Base-by-base conservation (phyloP, 2,113 vertebrate species). In the Salminus brasiliensis region DNA sequence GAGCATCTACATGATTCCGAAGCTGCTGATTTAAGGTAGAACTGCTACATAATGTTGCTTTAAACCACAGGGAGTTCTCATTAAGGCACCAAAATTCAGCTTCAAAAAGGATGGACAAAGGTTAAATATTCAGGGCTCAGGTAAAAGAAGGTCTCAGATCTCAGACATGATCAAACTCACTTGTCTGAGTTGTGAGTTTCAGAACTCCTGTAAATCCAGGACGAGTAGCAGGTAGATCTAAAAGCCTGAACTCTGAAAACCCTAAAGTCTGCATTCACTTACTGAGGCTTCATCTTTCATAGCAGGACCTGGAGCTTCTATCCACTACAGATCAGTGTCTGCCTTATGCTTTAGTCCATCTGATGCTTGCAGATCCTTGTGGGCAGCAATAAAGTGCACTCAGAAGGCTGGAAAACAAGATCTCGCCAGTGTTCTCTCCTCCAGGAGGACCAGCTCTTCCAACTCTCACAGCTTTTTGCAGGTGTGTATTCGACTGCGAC, bases 391-490 rank as follows among this genome's bases (percentile, higher is more conserved):
- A 53, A 53, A 53, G 27, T 13, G n/a, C n/a, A 60, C 55, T 23
- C 39, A 30, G 55, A 27, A 3, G 25, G 30, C 55, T 59, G 55
- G 32, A 59, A 8, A 41, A 36, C 4, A 9, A 21, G 3, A 6
- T 0, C 16, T 21, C 7, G 1, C 13, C 10, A 7, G 15, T 18
- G 60, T 21, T 21, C 29, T 30, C 27, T 16, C 21, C 62, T 23
- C 62, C 52, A 55, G 8, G 52, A 25, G n/a, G 18, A 53, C 18
- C 45, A 2, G 3, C 5, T 52, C 47, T 21, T 55, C 23, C 10
- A 9, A 2, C 36, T 60, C 62, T 92, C 83, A 93, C 30, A 93
- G 69, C 53, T 71, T 87, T 78, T 87, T 88, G 30, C 86, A 16
- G 0, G 62, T 89, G 55, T 6, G 6, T 18, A 93, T 85, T 4